Conservation (phyloP, 2,797 vertebrate species). For the Takifugu ocellatus region DNA sequence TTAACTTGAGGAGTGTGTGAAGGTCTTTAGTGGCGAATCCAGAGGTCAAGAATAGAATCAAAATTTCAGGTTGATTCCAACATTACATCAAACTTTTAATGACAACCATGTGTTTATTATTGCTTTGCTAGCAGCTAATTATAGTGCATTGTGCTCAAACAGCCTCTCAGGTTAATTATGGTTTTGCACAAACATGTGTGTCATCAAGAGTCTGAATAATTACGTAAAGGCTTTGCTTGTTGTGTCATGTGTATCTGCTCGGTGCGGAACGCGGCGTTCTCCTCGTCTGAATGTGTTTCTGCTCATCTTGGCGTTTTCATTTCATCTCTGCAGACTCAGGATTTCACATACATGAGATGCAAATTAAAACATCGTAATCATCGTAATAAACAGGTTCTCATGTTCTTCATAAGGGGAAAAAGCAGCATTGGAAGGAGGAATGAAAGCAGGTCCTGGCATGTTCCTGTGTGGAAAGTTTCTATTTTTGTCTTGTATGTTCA, state of each 20-base stretch:
- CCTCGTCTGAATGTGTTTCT: background rate
- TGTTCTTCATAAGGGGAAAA: conserved; percentile 26
- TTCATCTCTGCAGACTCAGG: no score
- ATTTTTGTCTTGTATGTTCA: conserved; percentile 51
- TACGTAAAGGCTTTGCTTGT: background rate
- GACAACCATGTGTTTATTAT: conserved; percentile 40
- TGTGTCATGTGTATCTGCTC: conserved; percentile 24
- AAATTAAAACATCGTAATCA: background rate
- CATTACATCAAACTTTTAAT: conserved; percentile 55
- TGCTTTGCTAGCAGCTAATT: conserved; percentile 56
- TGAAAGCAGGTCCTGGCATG: conserved; percentile 44
- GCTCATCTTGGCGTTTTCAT: no score
- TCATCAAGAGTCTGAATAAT: conserved; percentile 23
- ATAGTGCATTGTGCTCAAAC: conserved; percentile 53
- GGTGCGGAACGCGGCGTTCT: conserved; percentile 11
- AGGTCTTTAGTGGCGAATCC: conserved; percentile 34
- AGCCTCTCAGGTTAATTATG: conserved; percentile 38
- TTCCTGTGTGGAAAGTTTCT: conserved; percentile 46
- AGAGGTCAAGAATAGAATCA: conserved; percentile 41
- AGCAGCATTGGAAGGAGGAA: conserved; percentile 18
- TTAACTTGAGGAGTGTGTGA: conserved; percentile 27
- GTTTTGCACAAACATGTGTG: conserved; percentile 52
- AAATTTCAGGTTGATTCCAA: conserved; percentile 46
- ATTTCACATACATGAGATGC: background rate
- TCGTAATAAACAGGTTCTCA: conserved; percentile 37